A percentile compares a stretch with the other conserved stretches of the same genome.
phyloP scores from a whole-genome alignment of 2,113 vertebrate species.

The Nycticebus coucang region DNA sequence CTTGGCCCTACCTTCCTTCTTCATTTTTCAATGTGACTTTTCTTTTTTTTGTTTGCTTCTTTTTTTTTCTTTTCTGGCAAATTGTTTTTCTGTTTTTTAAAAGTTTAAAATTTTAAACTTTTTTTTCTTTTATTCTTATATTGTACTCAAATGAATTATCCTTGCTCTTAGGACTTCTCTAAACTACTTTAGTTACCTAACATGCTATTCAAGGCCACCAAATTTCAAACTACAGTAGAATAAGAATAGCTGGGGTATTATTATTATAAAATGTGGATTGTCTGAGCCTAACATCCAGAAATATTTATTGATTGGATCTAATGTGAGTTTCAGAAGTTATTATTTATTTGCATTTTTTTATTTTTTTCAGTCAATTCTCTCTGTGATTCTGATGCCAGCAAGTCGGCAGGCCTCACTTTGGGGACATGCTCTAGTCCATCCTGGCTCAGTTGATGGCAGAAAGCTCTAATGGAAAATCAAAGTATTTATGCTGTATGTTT shows the following conservation, averaged over 20 bases:
- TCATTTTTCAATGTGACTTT: neutral
- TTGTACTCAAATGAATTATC: neutral
- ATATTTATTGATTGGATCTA: neutral
- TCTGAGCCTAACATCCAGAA: neutral
- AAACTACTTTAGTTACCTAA: neutral
- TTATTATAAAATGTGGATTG: neutral
- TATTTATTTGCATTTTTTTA: neutral
- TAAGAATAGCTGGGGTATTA: neutral
- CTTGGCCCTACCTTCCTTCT: neutral
- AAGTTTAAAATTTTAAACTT: neutral
- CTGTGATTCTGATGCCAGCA: neutral
- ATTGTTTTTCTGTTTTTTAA: slow-evolving; percentile 36
- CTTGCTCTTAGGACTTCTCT: neutral
- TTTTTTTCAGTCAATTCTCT: neutral
- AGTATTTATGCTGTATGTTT: neutral
- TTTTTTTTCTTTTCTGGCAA: neutral
- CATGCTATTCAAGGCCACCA: neutral
- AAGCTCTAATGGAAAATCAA: neutral
- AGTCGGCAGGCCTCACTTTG: neutral
- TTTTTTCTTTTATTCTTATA: neutral
- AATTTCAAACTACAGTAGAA: neutral
- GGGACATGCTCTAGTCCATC: neutral
- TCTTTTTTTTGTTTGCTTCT: neutral
- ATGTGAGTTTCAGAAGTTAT: neutral
- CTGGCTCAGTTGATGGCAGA: neutral